phyloP scores from a whole-genome alignment of 2,888 invertebrate species.

The Diogma glabrata region DNA sequence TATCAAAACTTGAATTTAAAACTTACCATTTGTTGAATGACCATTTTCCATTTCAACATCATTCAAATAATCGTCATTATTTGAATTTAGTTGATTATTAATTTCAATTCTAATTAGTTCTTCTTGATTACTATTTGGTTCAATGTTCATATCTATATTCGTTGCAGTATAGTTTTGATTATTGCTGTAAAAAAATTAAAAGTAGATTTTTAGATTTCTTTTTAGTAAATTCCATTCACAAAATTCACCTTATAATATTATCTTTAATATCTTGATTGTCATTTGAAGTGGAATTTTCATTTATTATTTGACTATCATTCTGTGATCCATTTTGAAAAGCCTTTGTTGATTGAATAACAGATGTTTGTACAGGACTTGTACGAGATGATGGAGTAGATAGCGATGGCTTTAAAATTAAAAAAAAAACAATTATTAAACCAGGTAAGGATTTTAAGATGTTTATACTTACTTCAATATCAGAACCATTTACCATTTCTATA shows the following conservation, averaged over 20 bases:
- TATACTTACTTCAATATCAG: constrained; percentile 58
- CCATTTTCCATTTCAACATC: constrained; percentile 40
- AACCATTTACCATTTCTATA: constrained; percentile 95
- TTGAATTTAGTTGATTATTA: constrained; percentile 19
- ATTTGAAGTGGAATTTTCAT: constrained; percentile 24
- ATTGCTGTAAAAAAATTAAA: constrained; percentile 5
- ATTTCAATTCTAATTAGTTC: constrained; percentile 18
- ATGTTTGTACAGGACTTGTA: constrained; percentile 50
- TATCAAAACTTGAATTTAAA: background rate
- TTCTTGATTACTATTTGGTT: constrained; percentile 15
- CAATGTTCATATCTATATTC: constrained; percentile 19
- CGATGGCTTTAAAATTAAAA: too few species aligned
- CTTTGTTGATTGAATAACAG: constrained; percentile 71
- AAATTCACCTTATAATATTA: constrained; percentile 15
- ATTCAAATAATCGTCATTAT: constrained; percentile 27
- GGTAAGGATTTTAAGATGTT: background rate
- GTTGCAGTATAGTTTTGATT: constrained; percentile 23
- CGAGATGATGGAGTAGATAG: constrained; percentile 21
- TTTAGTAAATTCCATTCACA: too few species aligned
- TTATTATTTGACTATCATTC: constrained; percentile 19
- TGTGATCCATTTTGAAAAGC: constrained; percentile 33
- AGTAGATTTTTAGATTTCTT: too few species aligned
- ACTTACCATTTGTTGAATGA: constrained; percentile 32
- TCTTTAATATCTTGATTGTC: constrained; percentile 51
- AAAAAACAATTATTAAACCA: background rate